phyloP scores from a whole-genome alignment of 2,797 vertebrate species.

The Monodelphis domestica region DNA sequence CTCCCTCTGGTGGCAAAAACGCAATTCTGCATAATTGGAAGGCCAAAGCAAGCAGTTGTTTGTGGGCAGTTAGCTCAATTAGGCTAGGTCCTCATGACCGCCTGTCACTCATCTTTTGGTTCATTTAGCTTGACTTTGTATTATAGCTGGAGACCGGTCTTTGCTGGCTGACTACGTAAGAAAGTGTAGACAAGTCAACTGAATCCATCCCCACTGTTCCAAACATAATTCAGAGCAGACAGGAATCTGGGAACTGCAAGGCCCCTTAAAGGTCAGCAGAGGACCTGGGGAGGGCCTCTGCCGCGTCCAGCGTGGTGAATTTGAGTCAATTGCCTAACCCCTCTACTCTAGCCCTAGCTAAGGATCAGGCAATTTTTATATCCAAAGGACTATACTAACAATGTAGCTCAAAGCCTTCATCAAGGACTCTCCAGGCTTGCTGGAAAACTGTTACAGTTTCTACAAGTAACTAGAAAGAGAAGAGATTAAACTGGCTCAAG shows the following conservation, averaged over 20 bases:
- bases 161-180: neutral
- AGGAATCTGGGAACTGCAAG: neutral
- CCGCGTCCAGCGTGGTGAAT: neutral
- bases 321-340: neutral
- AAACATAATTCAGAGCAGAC: neutral
- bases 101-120: neutral
- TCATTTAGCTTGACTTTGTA: neutral
- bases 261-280: neutral
- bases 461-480: slow-evolving; percentile 22
- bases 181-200: neutral
- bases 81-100: neutral
- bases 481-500: slow-evolving; percentile 4
- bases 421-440: neutral
- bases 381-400: neutral
- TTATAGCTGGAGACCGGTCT: neutral
- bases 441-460: neutral
- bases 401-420: neutral
- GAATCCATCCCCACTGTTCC: neutral
- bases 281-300: neutral
- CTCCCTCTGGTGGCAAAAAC: slow-evolving; percentile 81
- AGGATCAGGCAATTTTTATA: neutral
- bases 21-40: neutral
- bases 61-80: neutral
- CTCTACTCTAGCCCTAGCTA: neutral
- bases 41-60: fast-evolving